phyloP scores from a whole-genome alignment of 2,888 invertebrate species.

The Leucania comma region DNA sequence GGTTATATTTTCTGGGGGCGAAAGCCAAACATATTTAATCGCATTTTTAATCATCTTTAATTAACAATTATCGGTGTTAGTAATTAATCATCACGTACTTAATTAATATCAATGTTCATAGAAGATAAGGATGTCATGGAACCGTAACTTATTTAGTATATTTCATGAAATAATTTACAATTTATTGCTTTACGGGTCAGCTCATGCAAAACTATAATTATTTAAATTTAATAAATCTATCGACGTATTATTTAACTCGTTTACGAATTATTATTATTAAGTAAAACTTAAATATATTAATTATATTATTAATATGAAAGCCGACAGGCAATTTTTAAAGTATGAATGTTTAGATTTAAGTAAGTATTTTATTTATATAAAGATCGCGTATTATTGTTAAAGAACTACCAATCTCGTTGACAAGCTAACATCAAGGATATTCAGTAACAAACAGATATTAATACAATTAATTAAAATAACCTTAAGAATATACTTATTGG shows the following conservation, averaged over 20 bases:
- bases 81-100: constrained; percentile 18
- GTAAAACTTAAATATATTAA: constrained; percentile 4
- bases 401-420: constrained; percentile 18
- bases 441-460: constrained; percentile 1
- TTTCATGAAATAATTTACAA: background rate
- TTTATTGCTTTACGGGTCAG: constrained; percentile 40
- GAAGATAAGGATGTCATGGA: constrained; percentile 22
- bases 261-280: constrained; percentile 4
- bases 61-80: constrained; percentile 35
- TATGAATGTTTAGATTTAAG: constrained; percentile 21
- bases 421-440: background rate
- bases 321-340: constrained; percentile 14
- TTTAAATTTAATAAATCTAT: background rate
- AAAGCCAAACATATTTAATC: constrained; percentile 40
- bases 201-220: constrained; percentile 30
- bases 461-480: background rate
- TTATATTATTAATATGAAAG: background rate
- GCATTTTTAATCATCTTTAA: constrained; percentile 20
- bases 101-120: constrained; percentile 20
- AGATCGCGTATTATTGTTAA: background rate
- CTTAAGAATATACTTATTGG: background rate
- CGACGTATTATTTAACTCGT: constrained; percentile 15
- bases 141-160: constrained; percentile 25
- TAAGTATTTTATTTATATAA: background rate
- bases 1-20: constrained; percentile 37